phyloP scores from a whole-genome alignment of 2,797 vertebrate genomes.

The Helicolenus hilgendorfi region DNA sequence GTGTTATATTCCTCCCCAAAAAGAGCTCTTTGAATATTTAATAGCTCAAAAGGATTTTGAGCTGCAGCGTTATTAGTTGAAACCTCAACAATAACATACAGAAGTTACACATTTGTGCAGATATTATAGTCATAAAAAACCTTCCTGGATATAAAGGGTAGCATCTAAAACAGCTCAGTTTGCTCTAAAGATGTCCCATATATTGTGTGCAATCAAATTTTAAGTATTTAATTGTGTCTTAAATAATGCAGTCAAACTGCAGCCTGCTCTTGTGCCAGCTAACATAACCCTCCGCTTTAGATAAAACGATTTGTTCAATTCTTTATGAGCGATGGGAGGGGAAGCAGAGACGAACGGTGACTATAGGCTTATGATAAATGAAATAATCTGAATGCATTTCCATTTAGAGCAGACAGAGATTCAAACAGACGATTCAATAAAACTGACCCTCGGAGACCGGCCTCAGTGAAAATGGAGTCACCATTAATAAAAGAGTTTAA shows the following conservation, averaged over 20 bases:
- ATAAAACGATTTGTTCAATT: conserved; percentile 75
- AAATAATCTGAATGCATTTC: conserved; percentile 71
- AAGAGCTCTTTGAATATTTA: conserved; percentile 29
- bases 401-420: conserved; percentile 66
- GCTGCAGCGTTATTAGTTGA: neutral
- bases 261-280: conserved; percentile 4
- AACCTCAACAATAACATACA: neutral
- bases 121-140: neutral
- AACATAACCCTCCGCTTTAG: conserved; percentile 45
- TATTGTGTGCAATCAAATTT: conserved; percentile 35
- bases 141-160: neutral
- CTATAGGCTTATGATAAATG: conserved; percentile 66
- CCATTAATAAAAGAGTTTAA: conserved; percentile 63
- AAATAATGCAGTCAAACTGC: conserved; percentile 67
- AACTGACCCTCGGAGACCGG: conserved; percentile 58
- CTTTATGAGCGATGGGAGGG: conserved; percentile 60
- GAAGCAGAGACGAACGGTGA: conserved; percentile 32
- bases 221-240: conserved; percentile 47
- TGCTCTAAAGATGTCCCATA: neutral
- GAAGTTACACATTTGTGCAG: neutral
- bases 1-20: neutral
- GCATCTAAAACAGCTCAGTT: conserved; percentile 23
- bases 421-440: conserved; percentile 72
- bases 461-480: conserved; percentile 43
- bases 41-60: conserved; percentile 18